A percentile compares a stretch with the other conserved stretches of the same genome.
These are phyloP conservation scores for Eristalis tenax DNA, from an alignment of 2,888 invertebrate genomes.

Conservation along the genomic window DNA sequence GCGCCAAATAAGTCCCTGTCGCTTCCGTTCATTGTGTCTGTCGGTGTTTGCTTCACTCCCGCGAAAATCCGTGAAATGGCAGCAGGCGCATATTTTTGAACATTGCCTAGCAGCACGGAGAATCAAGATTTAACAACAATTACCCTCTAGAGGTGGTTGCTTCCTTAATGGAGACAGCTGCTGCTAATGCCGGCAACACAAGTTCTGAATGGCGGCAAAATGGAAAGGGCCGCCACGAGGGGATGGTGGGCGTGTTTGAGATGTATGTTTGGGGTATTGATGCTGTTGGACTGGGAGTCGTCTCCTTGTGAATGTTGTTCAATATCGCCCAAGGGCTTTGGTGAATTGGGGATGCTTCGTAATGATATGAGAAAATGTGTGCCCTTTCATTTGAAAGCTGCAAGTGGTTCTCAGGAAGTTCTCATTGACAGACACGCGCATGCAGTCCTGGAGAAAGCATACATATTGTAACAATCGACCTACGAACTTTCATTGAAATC, in stretches of 20 bases:
- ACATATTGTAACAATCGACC: too few species aligned
- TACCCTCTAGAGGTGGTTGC: slow-evolving; percentile 26
- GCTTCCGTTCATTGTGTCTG: neutral
- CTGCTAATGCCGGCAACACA: slow-evolving; percentile 26
- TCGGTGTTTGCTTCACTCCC: neutral
- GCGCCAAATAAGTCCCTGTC: neutral
- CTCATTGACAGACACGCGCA: too few species aligned
- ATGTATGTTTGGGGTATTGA: neutral
- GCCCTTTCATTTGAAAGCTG: too few species aligned
- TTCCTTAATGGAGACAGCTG: slow-evolving; percentile 48
- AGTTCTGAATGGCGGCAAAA: slow-evolving; percentile 1
- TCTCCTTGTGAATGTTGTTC: too few species aligned
- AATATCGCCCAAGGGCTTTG: too few species aligned
- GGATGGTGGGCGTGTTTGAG: neutral
- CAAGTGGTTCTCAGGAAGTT: too few species aligned
- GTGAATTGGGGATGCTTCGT: too few species aligned
- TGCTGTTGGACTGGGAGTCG: neutral
- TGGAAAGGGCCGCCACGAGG: neutral
- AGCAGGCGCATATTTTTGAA: slow-evolving; percentile 23
- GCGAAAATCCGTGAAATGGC: slow-evolving; percentile 13
- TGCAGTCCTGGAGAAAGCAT: too few species aligned
- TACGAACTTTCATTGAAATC: too few species aligned
- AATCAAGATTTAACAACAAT: slow-evolving; percentile 50
- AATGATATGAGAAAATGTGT: too few species aligned
- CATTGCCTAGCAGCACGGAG: slow-evolving; percentile 6